Conservation (phyloP, 2,113 vertebrate species). For the Neogobius melanostomus region DNA sequence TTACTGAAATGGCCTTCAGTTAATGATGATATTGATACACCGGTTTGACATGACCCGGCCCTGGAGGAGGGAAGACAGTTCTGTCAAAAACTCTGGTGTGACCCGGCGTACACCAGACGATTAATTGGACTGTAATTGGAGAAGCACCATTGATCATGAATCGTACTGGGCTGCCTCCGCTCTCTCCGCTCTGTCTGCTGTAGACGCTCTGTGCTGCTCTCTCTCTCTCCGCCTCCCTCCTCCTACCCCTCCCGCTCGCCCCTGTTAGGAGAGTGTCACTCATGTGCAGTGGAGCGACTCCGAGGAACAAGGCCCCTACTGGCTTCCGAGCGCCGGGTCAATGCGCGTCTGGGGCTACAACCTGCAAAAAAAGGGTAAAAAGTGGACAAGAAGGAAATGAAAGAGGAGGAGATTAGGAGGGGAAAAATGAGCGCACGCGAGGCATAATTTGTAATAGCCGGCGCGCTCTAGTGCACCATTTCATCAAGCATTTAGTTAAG, state of each 20-base stretch:
- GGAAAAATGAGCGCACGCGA: conserved; percentile 34
- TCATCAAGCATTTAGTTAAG: conserved; percentile 70
- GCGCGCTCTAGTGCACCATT: conserved; percentile 57
- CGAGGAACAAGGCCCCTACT: conserved; percentile 75
- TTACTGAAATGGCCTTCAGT: neutral
- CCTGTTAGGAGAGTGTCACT: conserved; percentile 70
- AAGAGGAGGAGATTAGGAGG: conserved; percentile 44
- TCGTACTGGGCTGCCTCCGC: conserved; percentile 46
- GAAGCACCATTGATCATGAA: conserved; percentile 73
- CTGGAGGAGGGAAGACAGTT: conserved; percentile 1
- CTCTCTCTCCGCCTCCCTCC: neutral
- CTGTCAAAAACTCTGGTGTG: conserved; percentile 51
- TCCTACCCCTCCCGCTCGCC: conserved; percentile 19
- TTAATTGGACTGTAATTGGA: conserved; percentile 76
- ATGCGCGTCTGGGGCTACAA: conserved; percentile 64
- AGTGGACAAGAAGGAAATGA: neutral
- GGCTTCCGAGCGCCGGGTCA: conserved; percentile 69
- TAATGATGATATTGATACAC: neutral
- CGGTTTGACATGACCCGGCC: neutral
- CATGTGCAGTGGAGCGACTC: conserved; percentile 75
- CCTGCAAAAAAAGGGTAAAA: conserved; percentile 29
- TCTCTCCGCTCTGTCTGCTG: conserved; percentile 20
- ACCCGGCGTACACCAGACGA: conserved; percentile 39
- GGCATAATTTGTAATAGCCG: conserved; percentile 59
- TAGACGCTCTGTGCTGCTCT: conserved; percentile 34